Evolutionary conservation across 2,113 vertebrate genomes (phyloP), one percentile per base, ranked within the genome.

Genomic region (Telmatochromis sp.): DNA sequence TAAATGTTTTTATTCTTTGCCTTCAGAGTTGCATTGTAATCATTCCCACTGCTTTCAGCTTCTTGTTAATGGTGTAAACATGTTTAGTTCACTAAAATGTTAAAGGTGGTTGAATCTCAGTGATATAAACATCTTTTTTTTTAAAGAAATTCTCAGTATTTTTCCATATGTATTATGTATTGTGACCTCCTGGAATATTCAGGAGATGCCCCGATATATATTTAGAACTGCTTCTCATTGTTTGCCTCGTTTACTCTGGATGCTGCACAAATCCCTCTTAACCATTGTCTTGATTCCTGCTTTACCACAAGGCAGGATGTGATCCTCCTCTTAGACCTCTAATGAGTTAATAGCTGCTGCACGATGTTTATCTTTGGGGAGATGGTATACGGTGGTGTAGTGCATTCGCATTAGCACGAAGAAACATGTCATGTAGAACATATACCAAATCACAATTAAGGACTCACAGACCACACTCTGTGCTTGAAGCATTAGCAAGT

Each of bases 301-400:
- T 80, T 82, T n/a, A 6, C 86, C 84, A 53, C 35, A 35, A 80
- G 81, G 55, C 85, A 87, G 86, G 84, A 94, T 85, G 82, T 60
- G 78, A 90, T 88, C 78, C 85, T 90, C 68, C 83, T 83, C 51
- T 80, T 37, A 84, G 91, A 88, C 84, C 85, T 90, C 87, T 94
- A 87, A 92, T 87, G 89, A 92, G 81, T 89, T 94, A 91, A 91
- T 89, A 87, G 89, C 90, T 87, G 49, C 86, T 88, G 85, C 92
- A 85, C 9, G 49, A 86, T 91, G 84, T 86, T 85, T 83, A 78
- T 89, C 87, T 91, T 87, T 33, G 35, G 70, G 83, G 75, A 88
- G 81, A 82, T 63, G 75, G 37, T 35, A 80, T 42, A 65, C 54
- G 88, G 63, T 13, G 17, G 51, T 58, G 79, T 80, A 83, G 70